A percentile compares a stretch with the other conserved stretches of the same genome.
Conservation (phyloP, 2,113 vertebrate genomes). For the Melierax canorus region DNA sequence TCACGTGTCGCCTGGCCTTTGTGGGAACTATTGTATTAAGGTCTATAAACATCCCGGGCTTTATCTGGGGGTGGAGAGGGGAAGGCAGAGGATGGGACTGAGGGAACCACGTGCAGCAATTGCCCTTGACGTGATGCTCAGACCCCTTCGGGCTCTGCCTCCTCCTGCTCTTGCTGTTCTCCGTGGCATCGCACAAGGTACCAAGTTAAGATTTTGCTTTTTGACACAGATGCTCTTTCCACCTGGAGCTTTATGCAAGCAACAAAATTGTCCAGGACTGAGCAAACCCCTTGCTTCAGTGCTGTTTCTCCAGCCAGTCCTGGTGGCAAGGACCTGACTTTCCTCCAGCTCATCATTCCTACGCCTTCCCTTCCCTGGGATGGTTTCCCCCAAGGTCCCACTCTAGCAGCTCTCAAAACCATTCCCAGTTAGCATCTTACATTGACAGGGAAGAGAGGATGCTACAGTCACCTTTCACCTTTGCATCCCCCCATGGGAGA, state of each 20-base stretch:
- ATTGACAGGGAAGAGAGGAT: background rate
- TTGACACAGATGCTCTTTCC: background rate
- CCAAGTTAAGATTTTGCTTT: background rate
- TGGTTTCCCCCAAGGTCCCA: background rate
- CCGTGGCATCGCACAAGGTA: background rate
- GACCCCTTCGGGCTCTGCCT: background rate
- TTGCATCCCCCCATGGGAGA: fast-evolving
- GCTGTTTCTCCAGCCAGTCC: background rate
- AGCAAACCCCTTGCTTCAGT: background rate
- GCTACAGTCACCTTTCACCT: background rate
- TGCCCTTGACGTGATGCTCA: background rate
- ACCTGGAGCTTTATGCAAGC: background rate
- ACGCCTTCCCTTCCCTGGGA: fast-evolving
- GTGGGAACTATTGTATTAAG: background rate
- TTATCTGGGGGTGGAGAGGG: background rate
- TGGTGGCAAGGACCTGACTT: background rate
- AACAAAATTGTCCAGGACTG: fast-evolving
- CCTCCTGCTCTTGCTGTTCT: background rate
- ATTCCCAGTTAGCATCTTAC: background rate
- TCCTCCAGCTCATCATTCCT: background rate
- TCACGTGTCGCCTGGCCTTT: background rate
- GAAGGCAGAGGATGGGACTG: background rate
- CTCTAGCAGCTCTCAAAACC: background rate
- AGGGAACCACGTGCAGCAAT: fast-evolving
- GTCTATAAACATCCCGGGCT: background rate